Evolutionary conservation across 2,888 invertebrate species (phyloP).

Genomic region (Eupithecia abbreviata): DNA sequence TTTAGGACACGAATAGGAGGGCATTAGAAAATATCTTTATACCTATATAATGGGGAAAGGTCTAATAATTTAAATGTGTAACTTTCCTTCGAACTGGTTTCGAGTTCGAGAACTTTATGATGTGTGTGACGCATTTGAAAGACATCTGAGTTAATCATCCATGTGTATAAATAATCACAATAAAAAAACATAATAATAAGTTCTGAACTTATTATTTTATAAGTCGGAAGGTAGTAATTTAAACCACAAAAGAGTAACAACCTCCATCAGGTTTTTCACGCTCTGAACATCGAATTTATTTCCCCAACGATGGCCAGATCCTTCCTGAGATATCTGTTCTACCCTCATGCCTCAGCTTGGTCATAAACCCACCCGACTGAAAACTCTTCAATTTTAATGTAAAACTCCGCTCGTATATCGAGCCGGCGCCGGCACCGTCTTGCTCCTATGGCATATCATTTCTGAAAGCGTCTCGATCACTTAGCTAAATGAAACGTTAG

Average conservation of each 20-base stretch:
- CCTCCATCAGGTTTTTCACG: not conserved
- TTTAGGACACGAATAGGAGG: not conserved
- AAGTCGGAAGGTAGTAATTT: not conserved
- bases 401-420: slow-evolving; percentile 18
- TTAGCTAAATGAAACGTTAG: slow-evolving; percentile 67
- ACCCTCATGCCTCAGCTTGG: slow-evolving; percentile 1
- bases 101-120: no score
- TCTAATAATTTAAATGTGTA: not conserved
- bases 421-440: slow-evolving; percentile 1
- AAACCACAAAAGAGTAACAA: not conserved
- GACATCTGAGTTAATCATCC: not conserved
- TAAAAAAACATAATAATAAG: not conserved
- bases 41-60: not conserved
- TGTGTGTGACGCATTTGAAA: not conserved
- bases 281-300: not conserved
- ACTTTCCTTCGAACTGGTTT: not conserved
- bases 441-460: slow-evolving; percentile 49
- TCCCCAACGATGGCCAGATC: slow-evolving; percentile 1
- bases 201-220: not conserved
- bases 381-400: slow-evolving; percentile 25
- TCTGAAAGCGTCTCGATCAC: slow-evolving; percentile 62
- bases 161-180: not conserved
- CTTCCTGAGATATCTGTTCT: slow-evolving; percentile 6
- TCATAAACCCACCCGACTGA: slow-evolving; percentile 7
- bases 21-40: not conserved